Percentiles rank a stretch among this genome's conserved stretches.
Conservation (phyloP, 1,140 invertebrate genomes). For the Heliconius melpomene region DNA sequence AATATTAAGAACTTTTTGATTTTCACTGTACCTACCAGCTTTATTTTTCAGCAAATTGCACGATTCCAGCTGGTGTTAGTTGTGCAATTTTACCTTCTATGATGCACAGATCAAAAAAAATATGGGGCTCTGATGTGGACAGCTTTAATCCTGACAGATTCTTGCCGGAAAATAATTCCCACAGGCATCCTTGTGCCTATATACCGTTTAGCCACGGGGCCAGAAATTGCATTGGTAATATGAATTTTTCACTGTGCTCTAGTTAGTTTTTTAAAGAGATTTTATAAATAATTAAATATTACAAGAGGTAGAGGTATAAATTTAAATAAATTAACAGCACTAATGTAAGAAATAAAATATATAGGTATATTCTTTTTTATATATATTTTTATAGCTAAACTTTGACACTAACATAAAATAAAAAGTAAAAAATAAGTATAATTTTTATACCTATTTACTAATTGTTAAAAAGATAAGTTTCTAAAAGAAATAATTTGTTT, state of each 20-base stretch:
- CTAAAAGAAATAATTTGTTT: too few relatives aligned
- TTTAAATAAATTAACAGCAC: too few relatives aligned
- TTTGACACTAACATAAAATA: not conserved
- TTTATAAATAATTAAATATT: too few relatives aligned
- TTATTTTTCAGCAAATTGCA: constrained; percentile 54
- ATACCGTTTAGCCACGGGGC: constrained; percentile 84
- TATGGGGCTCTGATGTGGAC: constrained; percentile 83
- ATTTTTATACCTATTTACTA: not conserved
- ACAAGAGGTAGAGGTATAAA: too few relatives aligned
- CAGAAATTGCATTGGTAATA: constrained; percentile 84
- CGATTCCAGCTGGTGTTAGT: constrained; percentile 64
- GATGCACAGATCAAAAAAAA: constrained; percentile 78
- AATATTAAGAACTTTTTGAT: not conserved
- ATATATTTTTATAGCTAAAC: not conserved
- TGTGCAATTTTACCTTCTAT: constrained; percentile 55
- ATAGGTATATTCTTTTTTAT: not conserved
- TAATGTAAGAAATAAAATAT: not conserved
- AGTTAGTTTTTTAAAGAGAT: not conserved
- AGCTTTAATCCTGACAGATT: constrained; percentile 87
- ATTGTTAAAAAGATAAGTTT: too few relatives aligned
- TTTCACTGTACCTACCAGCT: not conserved
- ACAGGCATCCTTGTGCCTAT: constrained; percentile 81
- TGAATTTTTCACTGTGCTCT: not conserved
- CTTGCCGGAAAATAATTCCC: constrained; percentile 76
- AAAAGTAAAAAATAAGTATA: not conserved